phyloP scores from a whole-genome alignment of 2,797 vertebrate genomes.

The Neopelma chrysocephalum region DNA sequence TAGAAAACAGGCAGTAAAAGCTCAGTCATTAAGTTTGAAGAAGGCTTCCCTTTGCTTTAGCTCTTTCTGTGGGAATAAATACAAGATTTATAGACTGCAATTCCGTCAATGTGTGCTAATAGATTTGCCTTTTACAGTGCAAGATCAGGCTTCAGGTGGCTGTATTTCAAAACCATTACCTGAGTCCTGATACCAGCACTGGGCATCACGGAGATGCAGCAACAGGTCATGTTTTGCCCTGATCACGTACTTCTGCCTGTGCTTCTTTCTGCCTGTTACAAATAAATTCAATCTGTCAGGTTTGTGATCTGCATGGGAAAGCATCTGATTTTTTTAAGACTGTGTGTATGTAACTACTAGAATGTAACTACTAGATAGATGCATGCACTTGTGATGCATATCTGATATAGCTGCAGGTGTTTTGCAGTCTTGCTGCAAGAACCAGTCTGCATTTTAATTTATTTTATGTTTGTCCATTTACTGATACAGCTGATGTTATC shows the following conservation, averaged over 20 bases:
- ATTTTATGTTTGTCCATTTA: background rate
- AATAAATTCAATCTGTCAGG: background rate
- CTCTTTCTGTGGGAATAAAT: background rate
- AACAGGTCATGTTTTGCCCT: accelerated
- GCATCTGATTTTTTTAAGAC: background rate
- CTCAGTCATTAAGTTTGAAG: background rate
- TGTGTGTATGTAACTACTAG: background rate
- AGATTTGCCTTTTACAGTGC: background rate
- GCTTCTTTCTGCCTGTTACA: background rate
- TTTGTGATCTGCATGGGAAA: background rate
- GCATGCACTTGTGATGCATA: background rate
- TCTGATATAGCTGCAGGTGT: background rate
- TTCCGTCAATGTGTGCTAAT: background rate
- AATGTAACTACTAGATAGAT: background rate
- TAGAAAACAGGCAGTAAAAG: background rate
- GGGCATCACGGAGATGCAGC: accelerated
- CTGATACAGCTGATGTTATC: background rate
- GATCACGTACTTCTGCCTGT: background rate
- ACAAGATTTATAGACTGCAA: background rate
- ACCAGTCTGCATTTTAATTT: background rate
- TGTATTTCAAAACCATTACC: background rate
- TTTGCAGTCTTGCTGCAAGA: background rate
- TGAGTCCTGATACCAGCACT: background rate
- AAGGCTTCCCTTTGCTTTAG: background rate
- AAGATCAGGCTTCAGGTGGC: background rate